These are phyloP conservation scores for Hydractinia echinata DNA, from an alignment of 30 jellyfish, hydroid and myxozoan genomes.

Conservation along the genomic window DNA sequence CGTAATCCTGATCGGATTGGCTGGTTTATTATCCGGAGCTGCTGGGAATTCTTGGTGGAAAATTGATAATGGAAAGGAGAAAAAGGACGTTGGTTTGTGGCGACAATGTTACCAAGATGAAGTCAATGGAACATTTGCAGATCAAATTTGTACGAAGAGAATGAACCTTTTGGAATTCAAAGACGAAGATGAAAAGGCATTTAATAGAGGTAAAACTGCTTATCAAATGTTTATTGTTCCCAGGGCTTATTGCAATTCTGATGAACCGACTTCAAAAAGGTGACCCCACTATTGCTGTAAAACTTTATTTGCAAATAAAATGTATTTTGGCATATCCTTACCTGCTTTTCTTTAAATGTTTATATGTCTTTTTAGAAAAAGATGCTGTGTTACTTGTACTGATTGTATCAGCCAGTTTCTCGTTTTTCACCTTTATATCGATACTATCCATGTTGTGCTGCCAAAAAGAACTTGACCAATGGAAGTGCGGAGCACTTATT, in stretches of 20 bases:
- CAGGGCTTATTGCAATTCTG: no score
- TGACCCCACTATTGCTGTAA: no score
- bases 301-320: not conserved
- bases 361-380: not conserved
- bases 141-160: not conserved
- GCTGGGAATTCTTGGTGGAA: constrained; percentile 10
- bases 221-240: no score
- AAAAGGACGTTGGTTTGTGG: not conserved
- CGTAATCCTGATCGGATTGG: not conserved
- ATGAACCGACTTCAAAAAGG: no score
- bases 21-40: constrained; percentile 12
- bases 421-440: not conserved
- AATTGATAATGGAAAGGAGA: not conserved
- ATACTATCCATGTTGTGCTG: constrained; percentile 10
- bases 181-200: no score
- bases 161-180: no score
- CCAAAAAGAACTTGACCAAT: constrained; percentile 7
- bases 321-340: not conserved
- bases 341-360: not conserved
- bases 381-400: constrained; percentile 28
- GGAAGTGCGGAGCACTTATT: constrained; percentile 37
- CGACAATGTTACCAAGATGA: not conserved
- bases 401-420: constrained; percentile 15
- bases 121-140: not conserved
- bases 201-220: no score